Base-by-base conservation (phyloP, 2,113 vertebrate genomes). In the Cricetomys ansorgei region DNA sequence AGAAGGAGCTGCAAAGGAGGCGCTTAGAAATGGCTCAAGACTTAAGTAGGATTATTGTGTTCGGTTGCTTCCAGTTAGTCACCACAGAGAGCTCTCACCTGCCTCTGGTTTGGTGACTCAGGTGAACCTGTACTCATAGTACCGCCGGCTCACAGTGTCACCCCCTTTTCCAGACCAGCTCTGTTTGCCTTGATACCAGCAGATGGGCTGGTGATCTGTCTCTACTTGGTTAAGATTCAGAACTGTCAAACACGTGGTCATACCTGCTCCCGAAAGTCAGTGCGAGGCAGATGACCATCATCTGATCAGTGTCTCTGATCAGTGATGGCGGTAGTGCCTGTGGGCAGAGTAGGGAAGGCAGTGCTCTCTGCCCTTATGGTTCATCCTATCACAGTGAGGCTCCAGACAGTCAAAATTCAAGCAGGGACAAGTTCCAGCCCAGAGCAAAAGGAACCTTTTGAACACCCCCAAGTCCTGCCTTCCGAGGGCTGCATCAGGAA, bases 261-360 rank as follows among this genome's bases (percentile, higher is more conserved):
- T 34, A 48, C 59, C 17, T 65, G 55, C 62, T n/a, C 23, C 55
- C 7, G 3, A 70, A 45, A 76, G 31, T 21, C 45, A 21, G 0
- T 0, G 2, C 64, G 2, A 23, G 62, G 7, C 57, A 34, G 40
- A 27, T 53, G 43, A 64, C 27, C 1, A 0, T 7, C 0, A 0
- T 34, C 62, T 67, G 0, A 3, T 34, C 1, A 48, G 40, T 37
- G 4, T 21, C 59, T 12, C 31, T 43, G 73, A 25, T 43, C n/a
- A 0, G 0, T n/a, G n/a, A 31, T 65, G 21, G 16, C 43, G 31
- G 59, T 4, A 19, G 17, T 37, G 64, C 43, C 81, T 5, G 34
- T 1, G 5, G n/a, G n/a, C 10, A 21, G 25, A 50, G 2, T 34
- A 48, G 7, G 4, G 7, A 65, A 86, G 50, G 37, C 11, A 9